Conservation (phyloP, 1,140 invertebrate species). For the Lasioglossum albipes region DNA sequence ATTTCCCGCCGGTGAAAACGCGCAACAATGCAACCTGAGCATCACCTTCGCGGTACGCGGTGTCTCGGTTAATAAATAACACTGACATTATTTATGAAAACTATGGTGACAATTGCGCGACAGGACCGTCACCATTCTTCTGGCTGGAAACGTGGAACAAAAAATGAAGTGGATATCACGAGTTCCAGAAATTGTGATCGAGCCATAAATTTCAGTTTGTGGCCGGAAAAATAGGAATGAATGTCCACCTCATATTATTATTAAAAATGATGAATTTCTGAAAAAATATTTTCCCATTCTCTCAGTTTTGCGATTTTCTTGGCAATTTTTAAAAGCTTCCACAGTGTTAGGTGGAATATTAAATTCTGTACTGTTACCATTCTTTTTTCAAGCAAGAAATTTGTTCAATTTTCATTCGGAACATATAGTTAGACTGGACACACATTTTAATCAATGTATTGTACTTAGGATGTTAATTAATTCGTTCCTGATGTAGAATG, state of each 20-base stretch:
- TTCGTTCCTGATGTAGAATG: too few species aligned
- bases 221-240: background rate
- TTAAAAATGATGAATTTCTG: background rate
- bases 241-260: background rate
- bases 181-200: background rate
- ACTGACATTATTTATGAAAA: slow-evolving; percentile 23
- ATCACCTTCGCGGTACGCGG: slow-evolving; percentile 29
- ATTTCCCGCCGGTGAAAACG: slow-evolving; percentile 13
- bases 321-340: too few species aligned
- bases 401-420: too few species aligned
- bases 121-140: slow-evolving; percentile 3
- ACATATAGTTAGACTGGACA: too few species aligned
- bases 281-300: too few species aligned
- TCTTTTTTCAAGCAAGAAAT: too few species aligned
- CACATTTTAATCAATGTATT: too few species aligned
- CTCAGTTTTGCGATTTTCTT: too few species aligned
- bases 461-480: too few species aligned
- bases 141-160: background rate
- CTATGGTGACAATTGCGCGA: slow-evolving; percentile 25
- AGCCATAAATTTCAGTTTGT: slow-evolving; percentile 11
- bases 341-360: too few species aligned
- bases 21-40: slow-evolving; percentile 25
- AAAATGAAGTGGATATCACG: background rate
- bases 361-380: too few species aligned
- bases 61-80: slow-evolving; percentile 29